A percentile compares a stretch with the other conserved stretches of the same genome.
These are phyloP conservation scores for Malacoraja senta DNA, from an alignment of 2,797 vertebrate genomes.

Conservation along the genomic window DNA sequence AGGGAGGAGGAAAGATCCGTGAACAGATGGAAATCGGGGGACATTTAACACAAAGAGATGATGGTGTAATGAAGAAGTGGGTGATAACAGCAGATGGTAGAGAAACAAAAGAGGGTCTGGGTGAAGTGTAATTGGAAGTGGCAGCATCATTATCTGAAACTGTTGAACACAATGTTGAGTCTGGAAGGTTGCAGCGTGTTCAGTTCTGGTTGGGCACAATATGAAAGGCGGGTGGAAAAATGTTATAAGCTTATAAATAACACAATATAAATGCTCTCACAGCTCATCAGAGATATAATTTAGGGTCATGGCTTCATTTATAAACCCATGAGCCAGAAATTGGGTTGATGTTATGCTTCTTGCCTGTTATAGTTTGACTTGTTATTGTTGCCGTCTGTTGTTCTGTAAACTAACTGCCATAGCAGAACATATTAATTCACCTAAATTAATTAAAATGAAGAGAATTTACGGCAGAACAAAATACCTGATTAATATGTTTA, in stretches of 20 bases:
- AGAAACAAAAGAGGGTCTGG: neutral
- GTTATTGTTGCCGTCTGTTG: neutral
- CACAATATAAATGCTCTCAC: neutral
- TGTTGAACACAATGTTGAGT: neutral
- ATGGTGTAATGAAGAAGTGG: neutral
- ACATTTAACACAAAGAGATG: too few species aligned
- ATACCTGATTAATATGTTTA: constrained; percentile 39
- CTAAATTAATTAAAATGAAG: constrained; percentile 40
- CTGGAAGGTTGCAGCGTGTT: too few species aligned
- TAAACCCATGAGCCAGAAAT: neutral
- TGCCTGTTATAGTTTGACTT: neutral
- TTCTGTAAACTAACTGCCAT: constrained; percentile 47
- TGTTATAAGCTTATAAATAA: neutral
- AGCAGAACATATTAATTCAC: constrained; percentile 50
- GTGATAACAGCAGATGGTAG: neutral
- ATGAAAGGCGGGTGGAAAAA: neutral
- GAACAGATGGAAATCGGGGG: neutral
- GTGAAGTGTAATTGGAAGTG: neutral
- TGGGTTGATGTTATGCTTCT: neutral
- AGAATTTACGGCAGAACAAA: constrained; percentile 5
- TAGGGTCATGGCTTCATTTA: constrained; percentile 23
- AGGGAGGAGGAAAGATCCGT: neutral
- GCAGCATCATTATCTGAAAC: neutral
- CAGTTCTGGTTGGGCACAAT: neutral
- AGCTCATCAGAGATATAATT: constrained; percentile 20